Conservation (phyloP, 2,113 vertebrate genomes). For the Scomber colias region DNA sequence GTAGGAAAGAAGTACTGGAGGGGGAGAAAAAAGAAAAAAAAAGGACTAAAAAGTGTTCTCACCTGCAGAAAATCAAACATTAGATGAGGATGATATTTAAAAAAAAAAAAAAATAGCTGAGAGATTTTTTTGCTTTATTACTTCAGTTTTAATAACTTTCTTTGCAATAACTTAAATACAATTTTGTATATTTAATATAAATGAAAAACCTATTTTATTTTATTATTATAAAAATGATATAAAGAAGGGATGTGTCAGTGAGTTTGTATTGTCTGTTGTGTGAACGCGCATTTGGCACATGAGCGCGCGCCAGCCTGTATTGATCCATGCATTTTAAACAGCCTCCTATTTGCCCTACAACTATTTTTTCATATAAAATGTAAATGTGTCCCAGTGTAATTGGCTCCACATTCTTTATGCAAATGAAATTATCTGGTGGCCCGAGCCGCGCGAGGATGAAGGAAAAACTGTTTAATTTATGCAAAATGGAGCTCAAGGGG, state of each 20-base stretch:
- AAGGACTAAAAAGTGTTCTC: neutral
- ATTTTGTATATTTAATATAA: neutral
- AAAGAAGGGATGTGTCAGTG: neutral
- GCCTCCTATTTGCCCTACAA: constrained; percentile 69
- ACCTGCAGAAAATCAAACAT: constrained; percentile 27
- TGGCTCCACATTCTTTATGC: constrained; percentile 73
- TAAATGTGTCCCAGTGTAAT: constrained; percentile 69
- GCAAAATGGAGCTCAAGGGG: constrained; percentile 63
- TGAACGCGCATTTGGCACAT: neutral
- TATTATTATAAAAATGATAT: neutral
- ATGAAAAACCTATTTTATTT: neutral
- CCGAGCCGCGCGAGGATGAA: constrained; percentile 9
- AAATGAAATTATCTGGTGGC: constrained; percentile 69
- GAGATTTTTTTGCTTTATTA: neutral
- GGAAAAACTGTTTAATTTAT: constrained; percentile 52
- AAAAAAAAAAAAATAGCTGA: neutral
- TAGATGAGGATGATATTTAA: neutral
- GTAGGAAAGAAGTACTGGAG: neutral
- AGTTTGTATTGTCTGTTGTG: constrained; percentile 8
- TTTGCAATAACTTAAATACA: constrained; percentile 6
- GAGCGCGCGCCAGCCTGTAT: constrained; percentile 55
- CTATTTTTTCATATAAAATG: constrained; percentile 81
- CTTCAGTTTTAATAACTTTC: neutral
- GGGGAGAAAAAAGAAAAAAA: neutral
- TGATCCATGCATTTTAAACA: constrained; percentile 73